Base-by-base conservation (phyloP, 1,140 invertebrate species). In the Probaryconus sp. region DNA sequence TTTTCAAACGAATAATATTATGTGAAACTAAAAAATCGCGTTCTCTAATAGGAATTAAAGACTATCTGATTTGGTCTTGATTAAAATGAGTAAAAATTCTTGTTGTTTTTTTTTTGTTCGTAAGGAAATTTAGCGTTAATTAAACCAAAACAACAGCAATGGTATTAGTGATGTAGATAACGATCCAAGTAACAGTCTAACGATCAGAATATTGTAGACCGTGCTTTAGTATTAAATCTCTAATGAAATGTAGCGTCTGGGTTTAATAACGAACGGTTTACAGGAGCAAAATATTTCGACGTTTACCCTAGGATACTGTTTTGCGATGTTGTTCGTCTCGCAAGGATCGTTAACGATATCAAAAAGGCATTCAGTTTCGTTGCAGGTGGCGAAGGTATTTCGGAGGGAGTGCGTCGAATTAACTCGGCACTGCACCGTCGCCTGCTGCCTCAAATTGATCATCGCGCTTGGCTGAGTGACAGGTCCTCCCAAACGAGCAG, bases 261-360 rank as follows among this genome's bases (percentile, higher is more conserved):
- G 42, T 51, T 51, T 63, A 63, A 63, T 51, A 30, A 28, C 47
- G 10, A 28, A 13, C 45, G 11, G 31, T 63, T 33, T 33, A 16
- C 42, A 38, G 16, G 9, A 10, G 10, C 5, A 37, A 55, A 21
- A 31, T 6, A 56, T 56, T 43, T 38, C 33, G 20, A 16, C 16
- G 33, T 18, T 80, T 58, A 87, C 87, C 42, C 81, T 79, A 2
- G 83, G 80, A 78, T 89, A 88, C 9, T 81, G 78, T 16, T 78
- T 79, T 0, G 85, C 87, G 6, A 93, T 79, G 73, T 94, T 92
- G 17, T 85, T 88, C 2, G 87, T 89, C 79, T 93, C 92, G 80
- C 92, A 94, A 0, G 92, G 92, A 86, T 93, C 92, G 17, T 82
- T 82, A 1, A 88, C 80, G 51, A 93, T 88, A 70, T 93, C 88